Evolutionary conservation across 1,140 invertebrate genomes (phyloP).

Genomic region (Antheraea mylitta): DNA sequence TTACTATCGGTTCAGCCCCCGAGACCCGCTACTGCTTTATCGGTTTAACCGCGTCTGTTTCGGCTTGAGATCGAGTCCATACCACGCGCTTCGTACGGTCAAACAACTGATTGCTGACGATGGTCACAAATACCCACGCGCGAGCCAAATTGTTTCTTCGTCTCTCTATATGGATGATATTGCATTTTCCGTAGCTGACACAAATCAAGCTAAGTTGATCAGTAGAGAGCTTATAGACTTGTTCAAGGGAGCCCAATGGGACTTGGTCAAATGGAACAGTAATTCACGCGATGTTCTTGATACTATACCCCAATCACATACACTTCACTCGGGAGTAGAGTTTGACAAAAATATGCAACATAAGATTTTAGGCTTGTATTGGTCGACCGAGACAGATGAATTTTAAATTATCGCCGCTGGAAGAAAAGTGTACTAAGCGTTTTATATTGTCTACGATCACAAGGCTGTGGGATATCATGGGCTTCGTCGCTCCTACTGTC

Average conservation of each 20-base stretch:
- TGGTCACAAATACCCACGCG: not conserved
- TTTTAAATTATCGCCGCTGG: conserved; percentile 10
- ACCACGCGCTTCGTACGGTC: not conserved
- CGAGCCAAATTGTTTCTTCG: too few relatives aligned
- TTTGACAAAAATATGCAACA: not conserved
- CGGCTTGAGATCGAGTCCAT: too few relatives aligned
- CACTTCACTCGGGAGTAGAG: too few relatives aligned
- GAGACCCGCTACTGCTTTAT: conserved; percentile 14
- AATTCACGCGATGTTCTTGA: too few relatives aligned
- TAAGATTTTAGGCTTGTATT: conserved; percentile 26
- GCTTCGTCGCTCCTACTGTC: conserved; percentile 24
- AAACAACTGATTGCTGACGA: conserved; percentile 1
- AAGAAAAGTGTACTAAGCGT: conserved; percentile 21
- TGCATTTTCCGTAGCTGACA: too few relatives aligned
- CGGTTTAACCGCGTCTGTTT: conserved; percentile 18
- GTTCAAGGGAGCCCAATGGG: too few relatives aligned
- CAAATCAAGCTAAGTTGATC: too few relatives aligned
- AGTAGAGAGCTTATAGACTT: too few relatives aligned
- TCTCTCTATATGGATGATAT: too few relatives aligned
- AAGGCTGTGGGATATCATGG: conserved; percentile 24
- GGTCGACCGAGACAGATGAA: conserved; percentile 10
- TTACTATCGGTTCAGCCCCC: conserved; percentile 13
- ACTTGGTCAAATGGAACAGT: too few relatives aligned
- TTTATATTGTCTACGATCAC: conserved; percentile 22
- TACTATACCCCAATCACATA: too few relatives aligned